Conservation (phyloP, 2,888 invertebrate species). For the Stictocephala bisonia region DNA sequence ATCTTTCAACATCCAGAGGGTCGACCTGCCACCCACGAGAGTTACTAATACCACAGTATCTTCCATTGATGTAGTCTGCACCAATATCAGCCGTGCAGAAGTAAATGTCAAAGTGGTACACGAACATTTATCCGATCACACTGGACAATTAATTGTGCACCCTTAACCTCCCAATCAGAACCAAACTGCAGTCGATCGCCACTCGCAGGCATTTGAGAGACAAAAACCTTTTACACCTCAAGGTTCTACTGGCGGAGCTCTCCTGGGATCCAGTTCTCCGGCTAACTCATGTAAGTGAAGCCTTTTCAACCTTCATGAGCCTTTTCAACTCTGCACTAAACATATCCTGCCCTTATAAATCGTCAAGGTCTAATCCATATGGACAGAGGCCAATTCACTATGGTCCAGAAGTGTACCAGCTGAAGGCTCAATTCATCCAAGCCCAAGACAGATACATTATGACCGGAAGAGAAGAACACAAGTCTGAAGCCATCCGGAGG, state of each 20-base stretch:
- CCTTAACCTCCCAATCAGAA: not conserved
- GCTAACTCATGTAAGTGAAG: not conserved
- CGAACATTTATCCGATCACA: no score
- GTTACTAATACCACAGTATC: not conserved
- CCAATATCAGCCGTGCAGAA: no score
- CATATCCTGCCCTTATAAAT: not conserved
- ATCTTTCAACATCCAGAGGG: not conserved
- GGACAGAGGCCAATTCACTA: not conserved
- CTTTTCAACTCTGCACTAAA: not conserved
- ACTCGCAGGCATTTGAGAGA: not conserved
- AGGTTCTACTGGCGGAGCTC: not conserved
- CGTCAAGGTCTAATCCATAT: not conserved
- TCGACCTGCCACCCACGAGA: not conserved
- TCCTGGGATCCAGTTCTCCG: not conserved
- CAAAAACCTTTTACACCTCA: not conserved
- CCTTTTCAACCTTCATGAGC: not conserved
- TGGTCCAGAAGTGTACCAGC: conserved; percentile 5
- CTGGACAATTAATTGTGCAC: no score
- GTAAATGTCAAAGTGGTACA: no score
- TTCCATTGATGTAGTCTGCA: no score
- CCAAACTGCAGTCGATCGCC: not conserved
- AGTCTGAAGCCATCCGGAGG: no score
- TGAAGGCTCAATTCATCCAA: no score
- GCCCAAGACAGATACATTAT: no score
- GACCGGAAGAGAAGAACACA: no score